Percentiles rank a stretch among this genome's conserved stretches.
Conservation (phyloP, 2,888 invertebrate genomes). For the Tigriopus californicus region DNA sequence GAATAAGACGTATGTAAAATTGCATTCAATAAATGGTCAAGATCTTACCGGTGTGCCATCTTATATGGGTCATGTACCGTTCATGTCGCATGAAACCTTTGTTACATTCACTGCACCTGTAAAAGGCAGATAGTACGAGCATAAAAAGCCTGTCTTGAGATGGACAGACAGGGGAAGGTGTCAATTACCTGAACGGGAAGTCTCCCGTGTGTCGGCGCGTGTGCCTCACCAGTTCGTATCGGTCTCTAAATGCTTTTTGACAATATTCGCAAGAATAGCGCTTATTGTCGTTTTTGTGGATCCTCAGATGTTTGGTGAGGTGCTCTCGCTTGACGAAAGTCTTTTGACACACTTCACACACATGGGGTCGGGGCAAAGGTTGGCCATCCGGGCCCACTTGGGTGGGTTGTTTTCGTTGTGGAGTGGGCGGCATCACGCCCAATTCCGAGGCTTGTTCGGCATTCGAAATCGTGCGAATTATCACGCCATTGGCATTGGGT, state of each 20-base stretch:
- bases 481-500: background rate
- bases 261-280: conserved; percentile 13
- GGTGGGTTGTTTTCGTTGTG: background rate
- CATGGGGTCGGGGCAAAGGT: background rate
- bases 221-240: conserved; percentile 13
- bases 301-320: conserved; percentile 11
- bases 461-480: background rate
- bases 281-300: conserved; percentile 14
- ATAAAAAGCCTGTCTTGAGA: too few relatives aligned
- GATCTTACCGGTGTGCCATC: conserved; percentile 13
- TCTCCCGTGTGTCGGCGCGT: conserved; percentile 13
- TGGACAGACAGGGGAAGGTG: too few relatives aligned
- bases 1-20: background rate
- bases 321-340: conserved; percentile 13
- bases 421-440: background rate
- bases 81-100: conserved; percentile 15
- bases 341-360: conserved; percentile 11
- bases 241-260: conserved; percentile 12
- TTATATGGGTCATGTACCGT: conserved; percentile 13
- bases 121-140: too few relatives aligned
- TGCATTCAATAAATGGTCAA: too few relatives aligned
- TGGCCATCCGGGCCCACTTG: background rate
- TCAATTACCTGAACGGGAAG: conserved; percentile 7
- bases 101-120: conserved; percentile 3
- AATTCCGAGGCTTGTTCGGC: background rate